Conservation (phyloP, 1,140 invertebrate genomes). For the Bombus difficillimus region DNA sequence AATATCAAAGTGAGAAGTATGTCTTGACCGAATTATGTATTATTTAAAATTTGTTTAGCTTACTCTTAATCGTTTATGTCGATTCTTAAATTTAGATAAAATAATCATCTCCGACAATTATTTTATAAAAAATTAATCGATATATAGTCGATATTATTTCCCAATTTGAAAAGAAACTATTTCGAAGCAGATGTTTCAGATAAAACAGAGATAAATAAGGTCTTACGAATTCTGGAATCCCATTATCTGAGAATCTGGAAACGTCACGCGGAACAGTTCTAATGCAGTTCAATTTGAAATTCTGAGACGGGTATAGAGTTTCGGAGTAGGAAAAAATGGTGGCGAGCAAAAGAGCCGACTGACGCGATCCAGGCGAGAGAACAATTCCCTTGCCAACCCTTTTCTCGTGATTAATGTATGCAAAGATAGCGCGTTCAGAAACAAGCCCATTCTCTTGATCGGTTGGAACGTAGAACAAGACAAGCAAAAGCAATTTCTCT, state of each 20-base stretch:
- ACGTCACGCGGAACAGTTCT: conserved; percentile 43
- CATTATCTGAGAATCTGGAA: conserved; percentile 39
- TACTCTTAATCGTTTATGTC: too few relatives aligned
- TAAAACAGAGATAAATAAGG: conserved; percentile 13
- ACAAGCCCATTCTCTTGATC: conserved; percentile 29
- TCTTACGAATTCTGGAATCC: conserved; percentile 12
- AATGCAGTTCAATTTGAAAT: conserved; percentile 61
- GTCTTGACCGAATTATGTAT: too few relatives aligned
- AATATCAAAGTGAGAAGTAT: too few relatives aligned
- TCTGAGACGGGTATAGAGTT: conserved; percentile 57
- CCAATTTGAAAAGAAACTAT: background rate
- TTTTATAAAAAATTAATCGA: too few relatives aligned
- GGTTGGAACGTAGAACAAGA: conserved; percentile 19
- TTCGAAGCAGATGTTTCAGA: background rate
- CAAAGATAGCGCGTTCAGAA: conserved; percentile 61
- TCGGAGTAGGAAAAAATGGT: conserved; percentile 31
- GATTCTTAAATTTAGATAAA: too few relatives aligned
- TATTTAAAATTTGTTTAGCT: too few relatives aligned
- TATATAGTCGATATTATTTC: background rate
- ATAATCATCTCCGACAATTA: too few relatives aligned
- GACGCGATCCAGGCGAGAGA: conserved; percentile 39
- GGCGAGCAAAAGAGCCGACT: conserved; percentile 27
- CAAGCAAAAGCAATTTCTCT: conserved; percentile 31
- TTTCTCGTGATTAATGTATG: conserved; percentile 69
- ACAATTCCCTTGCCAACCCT: conserved; percentile 63